Conservation (phyloP, 2,888 invertebrate species). For the Invenusta paracnida region DNA sequence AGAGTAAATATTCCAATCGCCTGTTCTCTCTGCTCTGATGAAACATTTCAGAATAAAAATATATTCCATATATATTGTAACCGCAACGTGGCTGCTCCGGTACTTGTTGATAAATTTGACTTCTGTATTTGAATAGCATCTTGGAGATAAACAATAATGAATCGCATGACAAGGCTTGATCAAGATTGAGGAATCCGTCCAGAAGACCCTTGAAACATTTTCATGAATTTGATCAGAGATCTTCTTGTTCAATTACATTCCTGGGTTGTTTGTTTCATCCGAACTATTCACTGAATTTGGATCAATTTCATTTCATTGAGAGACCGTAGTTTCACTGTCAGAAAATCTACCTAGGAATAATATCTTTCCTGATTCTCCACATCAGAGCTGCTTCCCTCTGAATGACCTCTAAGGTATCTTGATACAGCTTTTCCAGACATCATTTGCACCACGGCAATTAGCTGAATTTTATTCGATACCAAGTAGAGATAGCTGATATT, state of each 20-base stretch:
- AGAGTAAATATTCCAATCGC: conserved; percentile 43
- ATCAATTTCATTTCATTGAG: not conserved
- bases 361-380: not conserved
- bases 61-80: conserved; percentile 12
- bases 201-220: not conserved
- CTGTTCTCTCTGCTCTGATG: conserved; percentile 35
- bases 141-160: conserved; percentile 11
- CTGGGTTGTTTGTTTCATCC: not conserved
- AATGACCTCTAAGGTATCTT: conserved; percentile 4
- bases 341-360: not conserved
- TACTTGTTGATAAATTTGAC: conserved; percentile 1
- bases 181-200: not conserved
- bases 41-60: conserved; percentile 21
- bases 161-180: not conserved
- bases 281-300: not conserved
- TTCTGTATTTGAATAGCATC: conserved; percentile 20
- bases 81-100: conserved; percentile 1
- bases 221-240: not conserved
- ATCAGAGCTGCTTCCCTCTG: not conserved
- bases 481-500: too few species aligned
- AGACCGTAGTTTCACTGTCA: not conserved
- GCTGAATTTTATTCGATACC: too few species aligned
- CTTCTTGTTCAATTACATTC: not conserved
- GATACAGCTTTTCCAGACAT: conserved; percentile 19
- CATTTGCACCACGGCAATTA: conserved; percentile 13